Evolutionary conservation across 2,113 vertebrate genomes (phyloP), one percentile per base, ranked within the genome.

Genomic region (Bombycilla garrulus): DNA sequence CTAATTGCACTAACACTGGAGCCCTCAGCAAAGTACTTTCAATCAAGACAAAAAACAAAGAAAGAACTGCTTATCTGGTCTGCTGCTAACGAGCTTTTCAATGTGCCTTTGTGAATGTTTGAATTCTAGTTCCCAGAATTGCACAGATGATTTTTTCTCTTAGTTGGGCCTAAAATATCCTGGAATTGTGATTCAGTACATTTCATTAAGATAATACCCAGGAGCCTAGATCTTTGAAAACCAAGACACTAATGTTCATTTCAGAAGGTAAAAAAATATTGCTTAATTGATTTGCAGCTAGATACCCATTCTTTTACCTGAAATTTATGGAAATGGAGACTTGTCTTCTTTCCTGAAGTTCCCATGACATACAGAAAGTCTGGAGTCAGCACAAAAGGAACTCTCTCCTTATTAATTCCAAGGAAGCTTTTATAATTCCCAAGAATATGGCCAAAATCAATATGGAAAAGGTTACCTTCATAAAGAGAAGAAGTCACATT

Each of bases 341-440:
- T 99, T 44, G 98, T 99, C 95, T 99, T 99, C 98, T 99, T 99
- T 72, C 99, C 99, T 0, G 98, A 98, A 36, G 99, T 99, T 88
- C 99, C 99, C 99, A 99, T 99, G 86, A 99, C 99, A 73, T 99
- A 99, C 65, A 99, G 98, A 97, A 99, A 99, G 97, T 99, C 99
- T 1, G 99, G 99, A 15, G 99, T 99, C 65, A 99, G 98, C 67
- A 99, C 99, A 85, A 99, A 99, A 33, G 99, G 99, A 81, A 99
- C 99, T 97, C 99, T 98, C 92, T 99, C 99, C 96, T 99, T 99
- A 96, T 98, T 99, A 97, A 99, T 99, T 80, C 99, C 99, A 97
- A 99, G 98, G 95, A 99, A 99, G 92, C 99, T 99, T 98, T 99
- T 99, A 50, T 99, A 99, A 96, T 99, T 99, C 88, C 99, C 99